A percentile compares a stretch with the other conserved stretches of the same genome.
These are phyloP conservation scores for Bos taurus DNA, from an alignment of 2,113 vertebrate genomes.

Conservation along the genomic window ARS-UCD2.0 NC_037348.1:2625001-2625500, in stretches of 20 bases:
- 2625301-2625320: not conserved
- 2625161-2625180: not conserved
- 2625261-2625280: not conserved
- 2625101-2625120: not conserved
- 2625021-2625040: not conserved
- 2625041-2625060: not conserved
- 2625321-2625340: not conserved
- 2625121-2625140: not conserved
- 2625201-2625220: not conserved
- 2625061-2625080: not conserved
- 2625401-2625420: not conserved
- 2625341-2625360: not conserved
- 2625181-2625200: not conserved
- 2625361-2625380: not conserved
- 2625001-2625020: not conserved
- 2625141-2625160: not conserved
- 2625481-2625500: not conserved
- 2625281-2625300: not conserved
- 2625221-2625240: not conserved
- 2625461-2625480: not conserved
- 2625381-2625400: not conserved
- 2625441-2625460: not conserved
- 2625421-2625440: not conserved
- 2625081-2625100: not conserved
- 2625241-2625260: not conserved